phyloP scores from a whole-genome alignment of 2,797 vertebrate genomes.

The Uromys caudimaculatus region DNA sequence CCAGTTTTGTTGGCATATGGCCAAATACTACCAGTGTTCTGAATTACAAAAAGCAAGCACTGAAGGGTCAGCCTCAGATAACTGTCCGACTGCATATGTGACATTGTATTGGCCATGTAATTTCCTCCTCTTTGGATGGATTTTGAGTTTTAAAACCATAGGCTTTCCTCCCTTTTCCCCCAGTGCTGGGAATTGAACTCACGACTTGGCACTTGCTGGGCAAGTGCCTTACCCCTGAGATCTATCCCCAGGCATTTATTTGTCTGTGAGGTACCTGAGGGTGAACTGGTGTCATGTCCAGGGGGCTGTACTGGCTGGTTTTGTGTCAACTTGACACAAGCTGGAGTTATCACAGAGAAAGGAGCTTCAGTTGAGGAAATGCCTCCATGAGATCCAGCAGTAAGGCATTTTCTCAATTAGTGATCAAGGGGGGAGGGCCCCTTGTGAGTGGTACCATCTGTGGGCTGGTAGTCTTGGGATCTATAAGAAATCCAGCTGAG shows the following conservation, averaged over 20 bases:
- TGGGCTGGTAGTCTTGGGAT: too few species aligned
- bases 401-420: too few species aligned
- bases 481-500: too few species aligned
- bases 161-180: neutral
- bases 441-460: too few species aligned
- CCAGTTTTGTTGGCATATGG: neutral
- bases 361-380: too few species aligned
- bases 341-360: too few species aligned
- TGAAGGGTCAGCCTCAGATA: neutral
- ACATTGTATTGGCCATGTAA: neutral
- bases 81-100: neutral
- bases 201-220: neutral
- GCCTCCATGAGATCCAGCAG: too few species aligned
- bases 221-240: neutral
- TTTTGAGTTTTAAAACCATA: neutral
- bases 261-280: neutral
- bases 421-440: too few species aligned
- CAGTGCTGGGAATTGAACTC: neutral
- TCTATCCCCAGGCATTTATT: neutral
- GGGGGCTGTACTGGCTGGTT: neutral
- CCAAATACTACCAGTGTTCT: neutral
- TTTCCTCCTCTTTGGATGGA: neutral
- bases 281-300: neutral
- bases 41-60: neutral
- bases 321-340: too few species aligned